phyloP scores from a whole-genome alignment of 37 sponge, comb jelly and placozoan species.

The Spongia lamella region DNA sequence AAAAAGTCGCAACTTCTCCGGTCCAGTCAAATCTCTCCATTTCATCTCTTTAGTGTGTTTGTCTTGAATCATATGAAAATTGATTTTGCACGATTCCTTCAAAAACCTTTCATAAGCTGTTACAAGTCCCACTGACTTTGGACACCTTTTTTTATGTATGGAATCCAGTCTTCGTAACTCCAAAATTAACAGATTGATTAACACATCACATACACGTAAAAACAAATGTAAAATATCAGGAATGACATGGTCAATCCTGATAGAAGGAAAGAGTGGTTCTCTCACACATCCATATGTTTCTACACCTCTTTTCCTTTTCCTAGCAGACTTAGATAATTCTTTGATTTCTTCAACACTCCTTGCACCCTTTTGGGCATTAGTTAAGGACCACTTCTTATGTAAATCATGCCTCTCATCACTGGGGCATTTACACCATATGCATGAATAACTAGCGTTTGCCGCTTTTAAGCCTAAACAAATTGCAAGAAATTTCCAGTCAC shows the following conservation, averaged over 20 bases:
- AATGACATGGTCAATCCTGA: conserved; percentile 12
- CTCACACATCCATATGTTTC: background rate
- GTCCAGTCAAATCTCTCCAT: conserved; percentile 34
- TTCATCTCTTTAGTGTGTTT: background rate
- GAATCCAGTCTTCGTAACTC: too few relatives aligned
- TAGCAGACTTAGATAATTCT: background rate
- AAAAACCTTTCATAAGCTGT: conserved; percentile 23
- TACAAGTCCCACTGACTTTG: too few relatives aligned
- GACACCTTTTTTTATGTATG: conserved; percentile 1
- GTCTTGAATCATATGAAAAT: conserved; percentile 10
- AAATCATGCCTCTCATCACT: background rate
- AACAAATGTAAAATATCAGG: conserved; percentile 20
- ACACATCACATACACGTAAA: conserved; percentile 14
- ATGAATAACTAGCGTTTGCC: conserved; percentile 1
- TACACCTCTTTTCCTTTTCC: background rate
- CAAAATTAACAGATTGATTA: conserved; percentile 13
- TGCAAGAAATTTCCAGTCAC: conserved; percentile 21
- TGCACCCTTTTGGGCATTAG: conserved; percentile 6
- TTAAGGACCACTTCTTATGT: background rate
- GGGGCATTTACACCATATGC: conserved; percentile 30
- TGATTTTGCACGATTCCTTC: conserved; percentile 11
- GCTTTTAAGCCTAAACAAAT: background rate
- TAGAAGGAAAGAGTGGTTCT: conserved; percentile 1
- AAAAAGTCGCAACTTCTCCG: conserved; percentile 21
- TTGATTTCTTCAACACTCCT: conserved; percentile 22